Base-by-base conservation (phyloP, 2,113 vertebrate genomes). In the Albula glossodonta region DNA sequence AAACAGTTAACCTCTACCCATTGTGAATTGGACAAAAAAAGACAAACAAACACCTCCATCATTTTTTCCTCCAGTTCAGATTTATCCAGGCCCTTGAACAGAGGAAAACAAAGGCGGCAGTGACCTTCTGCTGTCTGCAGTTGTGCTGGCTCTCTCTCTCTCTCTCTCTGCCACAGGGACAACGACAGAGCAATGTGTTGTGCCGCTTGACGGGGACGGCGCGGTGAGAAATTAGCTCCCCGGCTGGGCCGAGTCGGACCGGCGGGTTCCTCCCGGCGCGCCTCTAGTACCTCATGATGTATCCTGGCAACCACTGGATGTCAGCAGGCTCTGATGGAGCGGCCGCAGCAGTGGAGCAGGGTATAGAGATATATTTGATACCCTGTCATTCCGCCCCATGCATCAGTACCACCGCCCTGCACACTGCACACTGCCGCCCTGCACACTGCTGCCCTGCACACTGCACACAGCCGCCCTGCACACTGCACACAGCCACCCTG, bases 251-350 rank as follows among this genome's bases (percentile, higher is more conserved):
- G n/a, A n/a, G 22, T 9, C n/a, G 1, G n/a, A 8, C n/a, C 70
- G 7, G 25, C n/a, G 31, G 70, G 70, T 74, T 74, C 70, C 70
- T 70, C 8, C 2, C n/a, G 70, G 70, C 70, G 10, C n/a, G n/a
- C 70, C 70, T 74, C 70, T 74, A n/a, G 70, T 74, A 31, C n/a
- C 31, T 74, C 70, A 74, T 74, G 70, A 74, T 74, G 70, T 74
- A 74, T 74, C 63, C n/a, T n/a, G 63, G 63, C 63, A 70, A n/a
- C 63, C 63, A 22, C 63, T 70, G 11, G 4, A 5, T 70, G 63
- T 70, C 63, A 70, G 63, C 6, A n/a, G 31, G 31, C 31, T 22
- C 63, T 70, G 63, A n/a, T 70, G 63, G n/a, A 70, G 63, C n/a
- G 12, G 63, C 19, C 63, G 19, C 22, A n/a, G 63, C 19, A 70